A percentile compares a stretch with the other conserved stretches of the same genome.
These are phyloP conservation scores for Spizaetus ornatus DNA, from an alignment of 2,113 vertebrate species.

Conservation along the genomic window DNA sequence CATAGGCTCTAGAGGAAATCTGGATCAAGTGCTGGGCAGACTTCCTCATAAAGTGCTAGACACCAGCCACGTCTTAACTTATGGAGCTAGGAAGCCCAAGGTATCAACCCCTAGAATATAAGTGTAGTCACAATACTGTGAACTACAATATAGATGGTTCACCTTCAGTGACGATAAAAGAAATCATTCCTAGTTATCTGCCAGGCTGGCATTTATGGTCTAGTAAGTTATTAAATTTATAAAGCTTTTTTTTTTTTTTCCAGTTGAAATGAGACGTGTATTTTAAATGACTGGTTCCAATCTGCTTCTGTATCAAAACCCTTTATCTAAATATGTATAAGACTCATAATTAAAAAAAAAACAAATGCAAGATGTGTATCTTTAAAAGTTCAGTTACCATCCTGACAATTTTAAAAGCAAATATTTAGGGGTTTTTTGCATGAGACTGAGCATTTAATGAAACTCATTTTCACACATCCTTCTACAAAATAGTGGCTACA, in stretches of 20 bases:
- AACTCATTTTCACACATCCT: neutral
- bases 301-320: neutral
- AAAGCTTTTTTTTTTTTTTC: neutral
- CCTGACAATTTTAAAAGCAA: neutral
- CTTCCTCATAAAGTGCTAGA: neutral
- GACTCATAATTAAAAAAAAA: neutral
- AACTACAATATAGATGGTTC: neutral
- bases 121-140: neutral
- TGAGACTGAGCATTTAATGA: neutral
- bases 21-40: neutral
- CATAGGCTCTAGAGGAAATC: neutral
- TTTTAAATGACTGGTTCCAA: neutral
- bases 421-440: neutral
- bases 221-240: neutral
- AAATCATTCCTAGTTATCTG: neutral
- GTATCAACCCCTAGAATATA: neutral
- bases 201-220: neutral
- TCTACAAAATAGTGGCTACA: neutral
- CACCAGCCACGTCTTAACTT: neutral
- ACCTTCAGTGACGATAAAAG: neutral
- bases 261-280: neutral
- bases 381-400: neutral
- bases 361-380: neutral
- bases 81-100: neutral
- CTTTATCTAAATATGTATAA: neutral